Evolutionary conservation across 2,113 vertebrate genomes (phyloP).

Genomic region (Crotophaga sulcirostris): DNA sequence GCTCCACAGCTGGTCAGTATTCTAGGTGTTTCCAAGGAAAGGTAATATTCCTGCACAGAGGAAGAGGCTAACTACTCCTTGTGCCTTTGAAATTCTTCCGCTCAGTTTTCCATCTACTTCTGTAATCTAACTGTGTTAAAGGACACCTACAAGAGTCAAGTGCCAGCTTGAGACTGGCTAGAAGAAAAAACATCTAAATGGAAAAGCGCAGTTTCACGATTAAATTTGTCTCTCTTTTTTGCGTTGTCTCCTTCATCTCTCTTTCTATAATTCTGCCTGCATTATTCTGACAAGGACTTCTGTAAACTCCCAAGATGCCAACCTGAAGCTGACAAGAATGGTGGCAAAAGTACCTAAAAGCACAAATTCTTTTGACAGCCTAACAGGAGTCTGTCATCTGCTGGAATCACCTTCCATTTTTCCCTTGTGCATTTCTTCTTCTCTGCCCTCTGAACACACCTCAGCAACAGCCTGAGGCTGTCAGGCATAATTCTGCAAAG

Average conservation of each 20-base stretch:
- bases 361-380: constrained; percentile 57
- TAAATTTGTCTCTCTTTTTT: constrained; percentile 44
- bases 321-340: constrained; percentile 61
- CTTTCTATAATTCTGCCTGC: constrained; percentile 11
- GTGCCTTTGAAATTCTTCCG: not conserved
- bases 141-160: constrained; percentile 23
- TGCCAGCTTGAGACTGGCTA: constrained; percentile 8
- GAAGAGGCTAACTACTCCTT: not conserved
- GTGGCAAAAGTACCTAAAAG: constrained; percentile 44
- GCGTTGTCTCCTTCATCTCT: constrained; percentile 31
- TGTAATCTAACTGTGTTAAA: not conserved
- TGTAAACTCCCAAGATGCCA: constrained; percentile 43
- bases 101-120: not conserved
- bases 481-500: not conserved
- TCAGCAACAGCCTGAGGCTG: not conserved
- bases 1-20: too few species aligned
- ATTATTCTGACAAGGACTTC: constrained; percentile 62
- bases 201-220: constrained; percentile 14
- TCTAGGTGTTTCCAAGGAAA: not conserved
- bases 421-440: not conserved
- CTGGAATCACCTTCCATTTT: constrained; percentile 53
- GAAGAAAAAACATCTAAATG: constrained; percentile 1
- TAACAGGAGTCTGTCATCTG: constrained; percentile 35
- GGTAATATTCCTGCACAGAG: not conserved
- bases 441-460: constrained; percentile 5